Base-by-base conservation (phyloP, 2,113 vertebrate species). In the Vidua macroura region DNA sequence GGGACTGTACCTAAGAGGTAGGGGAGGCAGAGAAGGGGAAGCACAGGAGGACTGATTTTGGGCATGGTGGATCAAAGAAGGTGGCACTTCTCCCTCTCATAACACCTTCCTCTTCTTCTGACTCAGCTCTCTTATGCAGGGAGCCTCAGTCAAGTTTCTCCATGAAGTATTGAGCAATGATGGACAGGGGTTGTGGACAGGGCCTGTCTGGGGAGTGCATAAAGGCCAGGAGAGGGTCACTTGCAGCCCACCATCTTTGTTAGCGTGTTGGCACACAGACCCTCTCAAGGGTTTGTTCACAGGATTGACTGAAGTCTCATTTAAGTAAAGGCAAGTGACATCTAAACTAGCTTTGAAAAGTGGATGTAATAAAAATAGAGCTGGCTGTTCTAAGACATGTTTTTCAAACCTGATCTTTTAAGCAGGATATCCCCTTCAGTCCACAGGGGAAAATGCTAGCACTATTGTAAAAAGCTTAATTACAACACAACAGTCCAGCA, bases 381-480 rank as follows among this genome's bases (percentile, higher is more conserved):
- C 46, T 67, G 51, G n/a, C 51, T 85, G 70, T 75, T 60, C 44
- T 83, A 33, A 92, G 46, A 23, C 30, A 58, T 43, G 55, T 74
- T 83, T 94, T 79, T 62, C 25, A 83, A 90, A 86, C 43, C 12
- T 51, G 59, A 28, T 37, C 49, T 64, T 80, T 74, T 51, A 74
- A 0, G 33, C 75, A 90, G 85, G 79, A 92, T 95, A 93, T 73
- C 95, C 93, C 88, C 79, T 92, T 93, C 51, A 67, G 43, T 59
- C 83, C 76, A 48, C 79, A 76, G 39, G 73, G 88, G n/a, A 78
- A 92, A 95, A 78, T 21, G 60, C 9, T 18, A 22, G 43, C 43
- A 41, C n/a, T 67, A 86, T 55, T 93, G 85, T 62, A 88, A 93
- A 80, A 88, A 41, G 14, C 43, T 56, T 69, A 69, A 90, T 37